These are phyloP conservation scores for Heliconius nattereri DNA, from an alignment of 1,140 invertebrate species.

Conservation along the genomic window DNA sequence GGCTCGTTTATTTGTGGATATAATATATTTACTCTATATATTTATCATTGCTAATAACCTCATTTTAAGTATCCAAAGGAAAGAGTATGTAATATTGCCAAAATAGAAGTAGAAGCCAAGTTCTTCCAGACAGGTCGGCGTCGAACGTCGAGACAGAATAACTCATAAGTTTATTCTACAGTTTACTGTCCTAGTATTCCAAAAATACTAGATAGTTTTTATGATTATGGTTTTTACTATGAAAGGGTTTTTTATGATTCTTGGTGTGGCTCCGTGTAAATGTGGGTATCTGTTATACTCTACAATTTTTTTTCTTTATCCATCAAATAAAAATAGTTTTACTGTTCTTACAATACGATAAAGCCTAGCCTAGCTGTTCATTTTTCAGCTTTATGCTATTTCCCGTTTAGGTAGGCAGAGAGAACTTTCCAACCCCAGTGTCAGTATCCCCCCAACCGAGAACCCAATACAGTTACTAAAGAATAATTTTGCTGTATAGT, in stretches of 20 bases:
- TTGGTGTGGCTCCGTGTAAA: background rate
- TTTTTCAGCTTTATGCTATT: too few species aligned
- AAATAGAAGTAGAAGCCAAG: conserved; percentile 18
- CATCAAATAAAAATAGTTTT: too few species aligned
- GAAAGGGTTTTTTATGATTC: background rate
- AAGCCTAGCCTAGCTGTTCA: too few species aligned
- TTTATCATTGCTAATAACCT: background rate
- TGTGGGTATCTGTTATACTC: background rate
- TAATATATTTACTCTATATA: background rate
- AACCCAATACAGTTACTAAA: too few species aligned
- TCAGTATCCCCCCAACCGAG: too few species aligned
- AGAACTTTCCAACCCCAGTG: too few species aligned
- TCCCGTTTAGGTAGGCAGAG: too few species aligned
- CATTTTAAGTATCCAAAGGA: background rate
- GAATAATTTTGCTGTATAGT: too few species aligned
- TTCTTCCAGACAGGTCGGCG: conserved; percentile 31
- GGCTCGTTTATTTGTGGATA: background rate
- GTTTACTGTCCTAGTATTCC: conserved; percentile 10
- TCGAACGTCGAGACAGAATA: conserved; percentile 18
- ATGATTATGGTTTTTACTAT: background rate
- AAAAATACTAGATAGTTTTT: background rate
- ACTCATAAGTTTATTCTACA: conserved; percentile 14
- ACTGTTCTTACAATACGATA: too few species aligned
- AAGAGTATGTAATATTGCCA: background rate
- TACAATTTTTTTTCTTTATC: background rate